phyloP scores from a whole-genome alignment of 2,888 invertebrate genomes.

The Mesochorus sp. region DNA sequence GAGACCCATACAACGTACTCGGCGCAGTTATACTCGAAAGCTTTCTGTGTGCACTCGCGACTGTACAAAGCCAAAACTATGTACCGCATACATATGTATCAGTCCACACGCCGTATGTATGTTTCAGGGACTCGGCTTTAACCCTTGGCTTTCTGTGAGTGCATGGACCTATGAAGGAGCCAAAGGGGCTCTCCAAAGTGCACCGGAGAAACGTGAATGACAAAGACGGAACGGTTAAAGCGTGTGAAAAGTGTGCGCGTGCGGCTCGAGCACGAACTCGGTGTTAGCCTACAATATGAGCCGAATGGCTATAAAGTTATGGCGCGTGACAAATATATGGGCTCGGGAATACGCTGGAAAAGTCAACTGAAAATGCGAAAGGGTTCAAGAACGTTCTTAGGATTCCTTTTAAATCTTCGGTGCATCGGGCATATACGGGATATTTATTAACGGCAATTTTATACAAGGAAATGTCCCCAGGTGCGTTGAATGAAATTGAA shows the following conservation, averaged over 20 bases:
- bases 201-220: slow-evolving; percentile 21
- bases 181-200: not conserved
- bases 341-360: too few species aligned
- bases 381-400: too few species aligned
- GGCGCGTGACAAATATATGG: too few species aligned
- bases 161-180: slow-evolving; percentile 12
- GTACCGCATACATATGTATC: not conserved
- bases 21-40: slow-evolving; percentile 26
- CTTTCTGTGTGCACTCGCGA: slow-evolving; percentile 31
- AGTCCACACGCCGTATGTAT: not conserved
- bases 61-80: slow-evolving; percentile 57
- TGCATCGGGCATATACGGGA: too few species aligned
- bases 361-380: too few species aligned
- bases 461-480: too few species aligned
- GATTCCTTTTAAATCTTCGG: too few species aligned
- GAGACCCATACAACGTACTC: not conserved
- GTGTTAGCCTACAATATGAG: slow-evolving; percentile 5
- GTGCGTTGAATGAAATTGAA: too few species aligned
- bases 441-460: too few species aligned
- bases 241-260: slow-evolving; percentile 1
- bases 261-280: not conserved
- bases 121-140: slow-evolving; percentile 25
- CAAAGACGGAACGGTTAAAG: slow-evolving; percentile 27
- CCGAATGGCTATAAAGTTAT: slow-evolving; percentile 32
- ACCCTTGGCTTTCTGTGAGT: slow-evolving; percentile 36